These are phyloP conservation scores for Scomber colias DNA, from an alignment of 2,113 vertebrate species.

Conservation along the genomic window DNA sequence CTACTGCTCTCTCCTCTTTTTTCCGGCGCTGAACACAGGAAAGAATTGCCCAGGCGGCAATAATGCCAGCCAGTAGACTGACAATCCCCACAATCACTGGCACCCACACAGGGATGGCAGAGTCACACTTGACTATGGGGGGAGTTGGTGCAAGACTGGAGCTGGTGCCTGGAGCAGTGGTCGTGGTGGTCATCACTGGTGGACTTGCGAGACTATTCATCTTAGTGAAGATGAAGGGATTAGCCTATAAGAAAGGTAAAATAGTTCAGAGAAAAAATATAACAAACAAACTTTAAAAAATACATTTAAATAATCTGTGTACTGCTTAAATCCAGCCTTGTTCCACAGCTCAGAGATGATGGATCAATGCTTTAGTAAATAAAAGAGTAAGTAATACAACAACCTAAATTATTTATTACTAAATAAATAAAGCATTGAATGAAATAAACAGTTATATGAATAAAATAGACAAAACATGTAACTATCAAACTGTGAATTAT, in stretches of 20 bases:
- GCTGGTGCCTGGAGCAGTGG: neutral
- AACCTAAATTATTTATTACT: neutral
- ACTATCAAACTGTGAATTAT: neutral
- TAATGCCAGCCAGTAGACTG: constrained; percentile 78
- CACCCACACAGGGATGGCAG: constrained; percentile 81
- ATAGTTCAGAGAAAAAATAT: neutral
- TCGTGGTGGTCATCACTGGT: constrained; percentile 9
- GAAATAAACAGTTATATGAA: neutral
- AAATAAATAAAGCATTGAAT: neutral
- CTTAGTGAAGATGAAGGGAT: constrained; percentile 87
- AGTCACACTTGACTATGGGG: constrained; percentile 14
- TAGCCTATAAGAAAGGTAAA: constrained; percentile 77
- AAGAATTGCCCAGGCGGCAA: constrained; percentile 55
- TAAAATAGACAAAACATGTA: neutral
- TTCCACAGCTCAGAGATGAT: too few relatives aligned
- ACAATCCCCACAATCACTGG: constrained; percentile 79
- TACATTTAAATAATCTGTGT: neutral
- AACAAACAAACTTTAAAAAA: neutral
- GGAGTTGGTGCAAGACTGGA: neutral
- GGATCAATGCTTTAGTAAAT: too few relatives aligned
- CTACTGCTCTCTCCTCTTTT: constrained; percentile 9
- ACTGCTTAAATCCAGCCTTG: too few relatives aligned
- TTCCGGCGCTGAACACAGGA: constrained; percentile 27
- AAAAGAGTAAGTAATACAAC: neutral
- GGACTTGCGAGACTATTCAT: constrained; percentile 82